A percentile compares a stretch with the other conserved stretches of the same genome.
These are phyloP conservation scores for Kryptopterus vitreolus DNA, from an alignment of 2,797 vertebrate genomes.

Conservation along the genomic window DNA sequence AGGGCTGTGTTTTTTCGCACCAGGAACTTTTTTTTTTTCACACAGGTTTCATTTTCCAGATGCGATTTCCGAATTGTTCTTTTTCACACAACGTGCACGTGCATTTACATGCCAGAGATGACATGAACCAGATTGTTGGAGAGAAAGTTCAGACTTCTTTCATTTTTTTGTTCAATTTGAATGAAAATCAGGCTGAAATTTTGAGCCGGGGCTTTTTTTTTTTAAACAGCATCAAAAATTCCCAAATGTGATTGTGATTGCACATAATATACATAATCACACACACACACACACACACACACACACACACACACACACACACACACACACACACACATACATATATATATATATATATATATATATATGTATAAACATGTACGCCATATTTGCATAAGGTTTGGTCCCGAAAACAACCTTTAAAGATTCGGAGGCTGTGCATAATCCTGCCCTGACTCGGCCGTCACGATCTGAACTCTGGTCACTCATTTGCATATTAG, in stretches of 20 bases:
- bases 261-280: background rate
- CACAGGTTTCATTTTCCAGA: background rate
- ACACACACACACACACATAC: too few species aligned
- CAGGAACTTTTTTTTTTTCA: background rate
- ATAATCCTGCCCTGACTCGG: background rate
- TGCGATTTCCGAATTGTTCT: too few species aligned
- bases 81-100: background rate
- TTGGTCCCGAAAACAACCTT: background rate
- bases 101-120: too few species aligned
- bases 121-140: background rate
- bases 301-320: too few species aligned
- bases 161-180: background rate
- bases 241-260: background rate
- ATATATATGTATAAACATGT: too few species aligned
- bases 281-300: too few species aligned
- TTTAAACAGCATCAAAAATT: background rate
- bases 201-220: background rate
- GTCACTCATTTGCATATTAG: slow-evolving; percentile 10
- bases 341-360: too few species aligned
- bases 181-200: background rate
- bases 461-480: slow-evolving; percentile 5
- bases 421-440: background rate
- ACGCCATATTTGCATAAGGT: background rate
- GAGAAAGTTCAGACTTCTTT: background rate
- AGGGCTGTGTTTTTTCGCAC: background rate